Evolutionary conservation across 2,888 invertebrate species (phyloP).

Genomic region (Polietes domitor): DNA sequence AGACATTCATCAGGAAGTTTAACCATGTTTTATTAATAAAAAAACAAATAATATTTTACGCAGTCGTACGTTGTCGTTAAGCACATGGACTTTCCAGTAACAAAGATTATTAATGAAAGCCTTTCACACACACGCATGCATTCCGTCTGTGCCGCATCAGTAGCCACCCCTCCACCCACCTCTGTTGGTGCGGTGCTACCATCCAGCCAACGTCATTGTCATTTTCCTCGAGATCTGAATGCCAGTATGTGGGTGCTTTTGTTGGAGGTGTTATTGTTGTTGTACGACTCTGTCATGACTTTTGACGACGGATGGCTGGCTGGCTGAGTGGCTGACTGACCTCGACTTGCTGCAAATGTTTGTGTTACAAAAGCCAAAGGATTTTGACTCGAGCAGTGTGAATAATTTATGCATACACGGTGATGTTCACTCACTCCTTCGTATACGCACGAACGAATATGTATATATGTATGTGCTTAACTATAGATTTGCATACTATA

Average conservation of each 20-base stretch:
- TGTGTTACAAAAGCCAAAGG: slow-evolving; percentile 50
- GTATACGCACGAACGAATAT: neutral
- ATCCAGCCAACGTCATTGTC: neutral
- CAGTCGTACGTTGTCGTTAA: too few relatives aligned
- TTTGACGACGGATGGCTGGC: slow-evolving; percentile 39
- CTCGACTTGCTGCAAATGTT: slow-evolving; percentile 57
- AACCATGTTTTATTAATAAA: too few relatives aligned
- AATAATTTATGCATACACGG: slow-evolving; percentile 44
- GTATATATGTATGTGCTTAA: neutral
- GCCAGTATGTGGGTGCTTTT: too few relatives aligned
- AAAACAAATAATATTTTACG: too few relatives aligned
- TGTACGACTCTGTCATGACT: slow-evolving; percentile 36
- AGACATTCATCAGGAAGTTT: too few relatives aligned
- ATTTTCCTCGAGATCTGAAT: neutral
- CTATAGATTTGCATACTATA: neutral
- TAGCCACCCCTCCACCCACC: neutral
- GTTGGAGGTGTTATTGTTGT: slow-evolving; percentile 12
- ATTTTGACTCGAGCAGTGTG: slow-evolving; percentile 64
- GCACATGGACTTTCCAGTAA: too few relatives aligned
- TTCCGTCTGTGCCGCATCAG: neutral
- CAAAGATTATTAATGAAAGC: too few relatives aligned
- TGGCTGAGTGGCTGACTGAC: slow-evolving; percentile 60
- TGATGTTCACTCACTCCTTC: neutral
- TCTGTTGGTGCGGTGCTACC: neutral
- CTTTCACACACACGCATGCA: too few relatives aligned